Evolutionary conservation across 2,797 vertebrate species (phyloP), one percentile per base, ranked within the genome.

Genomic region (Morus bassanus): DNA sequence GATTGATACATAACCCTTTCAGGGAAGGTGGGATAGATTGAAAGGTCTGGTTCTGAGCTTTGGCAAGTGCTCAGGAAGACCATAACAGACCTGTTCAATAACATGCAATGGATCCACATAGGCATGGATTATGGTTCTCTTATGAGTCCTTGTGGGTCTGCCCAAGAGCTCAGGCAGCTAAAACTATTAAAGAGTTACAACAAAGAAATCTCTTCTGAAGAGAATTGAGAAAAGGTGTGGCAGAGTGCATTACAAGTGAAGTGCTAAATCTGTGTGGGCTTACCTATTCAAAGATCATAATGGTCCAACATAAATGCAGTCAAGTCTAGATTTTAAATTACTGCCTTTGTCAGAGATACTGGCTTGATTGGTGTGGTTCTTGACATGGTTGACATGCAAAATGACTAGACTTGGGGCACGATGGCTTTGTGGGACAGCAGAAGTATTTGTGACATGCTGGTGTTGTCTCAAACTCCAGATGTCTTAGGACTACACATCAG

Each of bases 231-330:
- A 67, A 5, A 6, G 3, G 61, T 0, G 4, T 39, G 53, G 18
- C 30, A 57, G 48, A 51, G 18, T 24, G 6, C 10, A 18, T 82
- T 24, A 24, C 7, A 16, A 28, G 23, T 30, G 51, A 76, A 48
- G 30, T 24, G 46, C 33, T 81, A n/a, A 33, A 3, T 61, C 23
- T 1, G 1, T 22, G 41, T 12, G 70, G 16, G 6, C 17, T 85
- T 57, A 30, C 37, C 35, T 54, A 28, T 25, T 12, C 43, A 19
- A 7, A 67, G 43, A 31, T 5, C 12, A 4, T 5, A 31, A 65
- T 0, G 0, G 33, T 30, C 28, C 51, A 30, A 48, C 12, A 50
- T 25, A 74, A 75, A 5, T 9, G 13, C 43, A 41, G 2, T 13
- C 8, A 31, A 41, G 18, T 5, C 31, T 51, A 17, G 7, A 56